These are phyloP conservation scores for Ricordea florida DNA, from an alignment of 92 coral and sea anemone species.

Conservation along the genomic window DNA sequence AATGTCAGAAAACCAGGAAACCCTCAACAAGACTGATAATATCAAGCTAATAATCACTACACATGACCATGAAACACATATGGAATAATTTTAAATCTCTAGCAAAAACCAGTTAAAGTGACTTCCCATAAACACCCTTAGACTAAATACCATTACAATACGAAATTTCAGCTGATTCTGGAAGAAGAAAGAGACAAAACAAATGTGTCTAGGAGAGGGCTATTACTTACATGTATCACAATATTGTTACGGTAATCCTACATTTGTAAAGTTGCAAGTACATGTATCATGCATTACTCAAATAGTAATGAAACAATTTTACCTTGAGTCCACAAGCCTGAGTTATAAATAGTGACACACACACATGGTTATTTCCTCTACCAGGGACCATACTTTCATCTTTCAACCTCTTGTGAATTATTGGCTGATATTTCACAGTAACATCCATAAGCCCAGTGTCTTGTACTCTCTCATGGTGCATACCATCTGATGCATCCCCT, in stretches of 20 bases:
- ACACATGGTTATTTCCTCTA: constrained; percentile 60
- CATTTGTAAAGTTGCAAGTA: not conserved
- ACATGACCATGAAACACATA: no score
- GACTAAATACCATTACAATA: no score
- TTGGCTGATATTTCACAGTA: constrained; percentile 76
- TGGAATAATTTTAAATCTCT: no score
- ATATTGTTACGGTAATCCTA: not conserved
- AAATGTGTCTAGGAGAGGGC: no score
- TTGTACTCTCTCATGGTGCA: constrained; percentile 32
- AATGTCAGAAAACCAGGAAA: no score
- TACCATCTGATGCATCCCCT: constrained; percentile 51
- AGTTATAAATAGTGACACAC: constrained; percentile 71
- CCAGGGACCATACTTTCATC: constrained; percentile 10
- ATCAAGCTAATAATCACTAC: no score
- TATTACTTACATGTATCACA: no score
- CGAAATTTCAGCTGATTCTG: no score
- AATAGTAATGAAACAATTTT: not conserved
- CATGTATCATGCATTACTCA: not conserved
- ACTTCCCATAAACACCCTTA: no score
- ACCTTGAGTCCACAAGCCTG: constrained; percentile 99
- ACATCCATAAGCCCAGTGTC: constrained; percentile 87
- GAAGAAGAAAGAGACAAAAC: no score
- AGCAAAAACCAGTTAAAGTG: no score
- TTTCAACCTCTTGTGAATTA: not conserved
- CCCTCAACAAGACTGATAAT: no score